Base-by-base conservation (phyloP, 2,888 invertebrate species). In the Boloria euphrosyne region DNA sequence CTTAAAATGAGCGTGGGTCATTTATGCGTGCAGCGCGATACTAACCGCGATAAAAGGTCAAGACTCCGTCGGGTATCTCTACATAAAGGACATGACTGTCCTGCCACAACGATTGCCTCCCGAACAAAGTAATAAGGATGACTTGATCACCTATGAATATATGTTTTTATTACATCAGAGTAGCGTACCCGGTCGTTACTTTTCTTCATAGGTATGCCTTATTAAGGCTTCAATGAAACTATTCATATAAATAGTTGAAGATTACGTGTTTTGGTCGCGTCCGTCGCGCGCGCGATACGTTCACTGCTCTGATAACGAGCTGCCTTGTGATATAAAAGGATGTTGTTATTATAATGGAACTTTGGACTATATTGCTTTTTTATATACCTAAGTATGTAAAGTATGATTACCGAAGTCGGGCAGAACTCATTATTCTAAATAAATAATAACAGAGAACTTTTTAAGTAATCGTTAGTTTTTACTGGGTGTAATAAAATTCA, bases 41-140 rank as follows among this genome's bases (percentile, higher is more conserved):
- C 73, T 70, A 68, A 65, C 69, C 68, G 68, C 78, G 89, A 89
- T 89, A 89, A 89, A 80, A 78, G 89, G 87, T 88, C 89, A 83
- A 76, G 83, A 83, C 86, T 79, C 73, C 77, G 79, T 81, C 83
- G 85, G 83, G 84, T 85, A 83, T 83, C 83, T 83, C 78, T 76
- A 71, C 70, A 83, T 83, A 84, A 84, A 81, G 83, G 84, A 81
- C 80, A 74, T 76, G 81, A 80, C 80, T 89, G 87, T 88, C 80
- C 73, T 62, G 65, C 75, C 66, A 69, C 72, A 71, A 71, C 73
- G 71, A 71, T 71, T 68, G 72, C 70, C 70, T 72, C 71, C 71
- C 77, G 72, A 75, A 76, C 77, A 75, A 72, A 75, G 72, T 74
- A 74, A 75, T 76, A 75, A 76, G 75, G 76, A 77, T 76, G 75